Percentiles rank a stretch among this genome's conserved stretches.
Conservation (phyloP, 2,113 vertebrate genomes). For the Aleadryas rufinucha region DNA sequence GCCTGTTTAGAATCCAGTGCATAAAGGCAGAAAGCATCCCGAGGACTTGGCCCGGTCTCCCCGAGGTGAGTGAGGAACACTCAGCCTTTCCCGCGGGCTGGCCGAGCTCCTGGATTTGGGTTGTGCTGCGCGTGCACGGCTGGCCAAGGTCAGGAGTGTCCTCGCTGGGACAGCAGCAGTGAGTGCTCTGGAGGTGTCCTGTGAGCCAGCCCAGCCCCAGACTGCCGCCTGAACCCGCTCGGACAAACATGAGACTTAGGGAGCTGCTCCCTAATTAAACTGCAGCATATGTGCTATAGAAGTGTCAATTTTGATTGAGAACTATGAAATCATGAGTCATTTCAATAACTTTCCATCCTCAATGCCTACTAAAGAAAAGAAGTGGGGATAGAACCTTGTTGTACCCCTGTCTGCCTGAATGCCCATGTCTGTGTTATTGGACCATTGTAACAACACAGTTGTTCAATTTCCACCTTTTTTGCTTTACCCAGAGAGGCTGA, state of each 20-base stretch:
- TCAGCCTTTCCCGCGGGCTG: accelerated
- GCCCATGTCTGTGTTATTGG: not conserved
- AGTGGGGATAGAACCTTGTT: not conserved
- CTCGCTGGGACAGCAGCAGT: accelerated
- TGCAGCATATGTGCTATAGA: accelerated
- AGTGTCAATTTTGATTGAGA: not conserved
- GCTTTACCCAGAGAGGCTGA: not conserved
- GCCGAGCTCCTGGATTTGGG: accelerated
- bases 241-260: accelerated
- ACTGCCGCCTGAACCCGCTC: accelerated
- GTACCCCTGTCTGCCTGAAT: not conserved
- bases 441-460: not conserved
- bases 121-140: accelerated
- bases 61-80: not conserved
- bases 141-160: not conserved
- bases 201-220: not conserved
- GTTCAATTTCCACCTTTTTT: not conserved
- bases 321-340: not conserved
- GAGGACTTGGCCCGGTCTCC: accelerated
- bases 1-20: not conserved
- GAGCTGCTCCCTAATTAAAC: not conserved
- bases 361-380: not conserved
- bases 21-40: not conserved
- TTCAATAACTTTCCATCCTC: not conserved
- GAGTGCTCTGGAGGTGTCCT: accelerated